A percentile compares a stretch with the other conserved stretches of the same genome.
Evolutionary conservation across 2,113 vertebrate genomes (phyloP).

Genomic region (Cynocephalus volans): DNA sequence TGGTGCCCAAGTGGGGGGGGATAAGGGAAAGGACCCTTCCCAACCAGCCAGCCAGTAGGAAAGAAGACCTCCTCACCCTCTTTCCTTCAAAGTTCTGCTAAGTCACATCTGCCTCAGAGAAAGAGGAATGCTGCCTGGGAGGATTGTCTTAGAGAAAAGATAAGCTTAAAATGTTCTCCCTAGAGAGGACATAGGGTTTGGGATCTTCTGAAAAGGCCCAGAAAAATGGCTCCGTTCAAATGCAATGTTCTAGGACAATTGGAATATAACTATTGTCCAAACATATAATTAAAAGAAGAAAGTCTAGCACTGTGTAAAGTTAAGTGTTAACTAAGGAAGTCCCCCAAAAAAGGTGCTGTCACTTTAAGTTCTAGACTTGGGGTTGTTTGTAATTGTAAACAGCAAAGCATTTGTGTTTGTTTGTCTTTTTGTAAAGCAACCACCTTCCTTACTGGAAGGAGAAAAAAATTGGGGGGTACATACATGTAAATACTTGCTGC

Average conservation of each 20-base stretch:
- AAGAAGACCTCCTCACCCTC: slow-evolving; percentile 12
- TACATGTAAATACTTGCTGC: slow-evolving; percentile 97
- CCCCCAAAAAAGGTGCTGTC: slow-evolving; percentile 89
- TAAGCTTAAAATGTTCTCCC: slow-evolving; percentile 71
- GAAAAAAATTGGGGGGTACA: slow-evolving; percentile 93
- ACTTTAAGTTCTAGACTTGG: slow-evolving; percentile 89
- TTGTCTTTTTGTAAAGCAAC: slow-evolving; percentile 94
- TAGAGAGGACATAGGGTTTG: slow-evolving; percentile 52
- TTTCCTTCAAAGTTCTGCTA: slow-evolving; percentile 63
- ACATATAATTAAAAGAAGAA: slow-evolving; percentile 64
- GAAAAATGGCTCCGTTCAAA: slow-evolving; percentile 58
- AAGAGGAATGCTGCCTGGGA: slow-evolving; percentile 62
- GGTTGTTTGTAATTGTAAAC: slow-evolving; percentile 89
- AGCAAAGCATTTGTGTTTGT: slow-evolving; percentile 90
- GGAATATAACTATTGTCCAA: slow-evolving; percentile 82
- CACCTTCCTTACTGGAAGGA: slow-evolving; percentile 97
- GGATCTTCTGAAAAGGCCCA: slow-evolving; percentile 64
- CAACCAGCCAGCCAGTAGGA: slow-evolving; percentile 38
- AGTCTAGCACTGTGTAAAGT: slow-evolving; percentile 88
- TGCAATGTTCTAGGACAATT: slow-evolving; percentile 69
- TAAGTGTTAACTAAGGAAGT: slow-evolving; percentile 87
- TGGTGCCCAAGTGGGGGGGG: neutral
- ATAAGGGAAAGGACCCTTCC: slow-evolving; percentile 35
- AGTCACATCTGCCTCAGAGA: slow-evolving; percentile 72
- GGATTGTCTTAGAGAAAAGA: slow-evolving; percentile 66